phyloP scores from a whole-genome alignment of 2,888 invertebrate species.

The Noctua comes region DNA sequence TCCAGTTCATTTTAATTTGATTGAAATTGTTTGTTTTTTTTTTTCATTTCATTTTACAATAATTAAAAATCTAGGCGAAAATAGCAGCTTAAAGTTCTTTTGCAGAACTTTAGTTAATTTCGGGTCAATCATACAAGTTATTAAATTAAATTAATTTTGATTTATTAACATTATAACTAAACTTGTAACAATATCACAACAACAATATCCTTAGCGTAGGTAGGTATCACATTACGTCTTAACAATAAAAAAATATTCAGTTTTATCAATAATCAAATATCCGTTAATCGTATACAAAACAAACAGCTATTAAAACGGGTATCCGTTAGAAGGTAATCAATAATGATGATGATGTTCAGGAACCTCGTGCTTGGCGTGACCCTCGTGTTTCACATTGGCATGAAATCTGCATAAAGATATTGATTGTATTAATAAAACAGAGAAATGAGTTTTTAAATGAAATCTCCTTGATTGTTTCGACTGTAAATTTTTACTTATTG shows the following conservation, averaged over 20 bases:
- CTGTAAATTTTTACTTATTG: not conserved
- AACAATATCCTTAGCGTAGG: conserved; percentile 27
- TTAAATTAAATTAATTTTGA: not conserved
- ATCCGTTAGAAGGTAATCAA: conserved; percentile 34
- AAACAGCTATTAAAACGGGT: conserved; percentile 41
- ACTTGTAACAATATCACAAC: conserved; percentile 30
- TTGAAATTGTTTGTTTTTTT: too few species aligned
- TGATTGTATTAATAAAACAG: conserved; percentile 4
- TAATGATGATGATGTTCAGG: conserved; percentile 57
- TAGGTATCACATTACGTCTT: conserved; percentile 26
- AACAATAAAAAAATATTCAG: conserved; percentile 3
- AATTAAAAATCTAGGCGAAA: not conserved
- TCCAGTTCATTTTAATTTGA: too few species aligned
- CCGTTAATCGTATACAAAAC: not conserved
- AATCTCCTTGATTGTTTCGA: not conserved
- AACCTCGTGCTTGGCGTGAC: conserved; percentile 65
- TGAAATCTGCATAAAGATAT: conserved; percentile 55
- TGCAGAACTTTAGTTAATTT: not conserved
- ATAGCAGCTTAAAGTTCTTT: not conserved
- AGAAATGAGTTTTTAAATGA: not conserved
- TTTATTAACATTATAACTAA: conserved; percentile 32
- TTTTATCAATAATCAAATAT: conserved; percentile 66
- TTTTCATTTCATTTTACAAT: too few species aligned
- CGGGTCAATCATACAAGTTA: not conserved
- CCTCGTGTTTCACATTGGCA: conserved; percentile 62